Evolutionary conservation across 1,140 invertebrate species (phyloP).

Genomic region (Mizuhopecten yessoensis): DNA sequence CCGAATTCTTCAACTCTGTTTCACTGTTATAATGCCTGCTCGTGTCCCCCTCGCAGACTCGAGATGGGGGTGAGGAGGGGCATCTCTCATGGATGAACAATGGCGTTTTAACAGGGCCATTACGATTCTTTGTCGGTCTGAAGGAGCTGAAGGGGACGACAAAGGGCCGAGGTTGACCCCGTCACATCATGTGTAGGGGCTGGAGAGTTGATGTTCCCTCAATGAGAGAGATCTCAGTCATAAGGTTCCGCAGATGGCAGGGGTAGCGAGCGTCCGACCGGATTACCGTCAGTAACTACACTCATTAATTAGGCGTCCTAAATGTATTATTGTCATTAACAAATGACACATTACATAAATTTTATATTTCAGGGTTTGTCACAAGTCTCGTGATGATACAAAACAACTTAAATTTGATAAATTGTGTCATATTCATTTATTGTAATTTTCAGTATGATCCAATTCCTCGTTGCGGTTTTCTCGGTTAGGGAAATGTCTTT

Average conservation of each 20-base stretch:
- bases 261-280: background rate
- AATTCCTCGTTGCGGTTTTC: constrained; percentile 25
- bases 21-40: background rate
- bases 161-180: constrained; percentile 36
- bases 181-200: background rate
- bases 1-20: background rate
- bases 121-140: constrained; percentile 23
- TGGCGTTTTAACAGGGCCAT: background rate
- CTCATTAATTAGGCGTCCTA: constrained; percentile 28
- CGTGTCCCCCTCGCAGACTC: background rate
- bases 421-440: constrained; percentile 36
- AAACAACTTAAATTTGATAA: constrained; percentile 23
- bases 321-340: background rate
- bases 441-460: constrained; percentile 39
- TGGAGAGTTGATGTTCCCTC: constrained; percentile 13
- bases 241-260: constrained; percentile 31
- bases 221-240: constrained; percentile 3
- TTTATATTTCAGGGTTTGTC: constrained; percentile 28
- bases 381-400: constrained; percentile 31
- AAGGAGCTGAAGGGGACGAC: constrained; percentile 11
- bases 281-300: background rate
- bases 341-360: constrained; percentile 29
- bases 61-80: constrained; percentile 28
- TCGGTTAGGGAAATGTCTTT: background rate
- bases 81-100: background rate